Conservation (phyloP, 2,797 vertebrate species). For the Argyrosomus regius region DNA sequence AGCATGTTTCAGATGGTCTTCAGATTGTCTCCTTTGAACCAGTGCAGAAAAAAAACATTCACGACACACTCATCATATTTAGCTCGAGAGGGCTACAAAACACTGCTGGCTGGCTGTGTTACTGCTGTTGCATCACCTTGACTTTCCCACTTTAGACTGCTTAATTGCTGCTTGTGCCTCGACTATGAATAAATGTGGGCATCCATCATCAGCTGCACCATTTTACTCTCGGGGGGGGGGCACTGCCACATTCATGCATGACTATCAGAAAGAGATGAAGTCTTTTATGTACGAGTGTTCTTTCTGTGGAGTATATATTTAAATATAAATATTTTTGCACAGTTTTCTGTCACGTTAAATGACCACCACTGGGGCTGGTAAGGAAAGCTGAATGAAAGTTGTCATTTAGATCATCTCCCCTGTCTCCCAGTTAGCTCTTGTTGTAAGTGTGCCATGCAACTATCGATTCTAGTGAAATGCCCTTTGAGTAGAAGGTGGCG, state of each 20-base stretch:
- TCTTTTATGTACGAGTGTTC: background rate
- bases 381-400: conserved; percentile 7
- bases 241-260: background rate
- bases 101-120: conserved; percentile 46
- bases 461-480: conserved; percentile 62
- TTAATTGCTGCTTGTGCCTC: conserved; percentile 53
- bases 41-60: conserved; percentile 17
- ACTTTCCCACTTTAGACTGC: conserved; percentile 50
- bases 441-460: background rate
- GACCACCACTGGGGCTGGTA: background rate
- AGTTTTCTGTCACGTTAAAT: background rate
- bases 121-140: conserved; percentile 68
- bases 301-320: background rate
- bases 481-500: conserved; percentile 58
- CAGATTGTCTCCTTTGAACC: conserved; percentile 59
- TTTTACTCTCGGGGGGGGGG: conserved; percentile 15
- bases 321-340: background rate
- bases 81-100: conserved; percentile 36
- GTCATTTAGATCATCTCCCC: conserved; percentile 25
- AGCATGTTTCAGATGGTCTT: conserved; percentile 55
- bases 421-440: conserved; percentile 39
- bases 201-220: conserved; percentile 18
- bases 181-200: conserved; percentile 42
- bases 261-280: background rate
- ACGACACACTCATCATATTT: conserved; percentile 48